Conservation (phyloP, 2,888 invertebrate species). For the Drosophila colorata region DNA sequence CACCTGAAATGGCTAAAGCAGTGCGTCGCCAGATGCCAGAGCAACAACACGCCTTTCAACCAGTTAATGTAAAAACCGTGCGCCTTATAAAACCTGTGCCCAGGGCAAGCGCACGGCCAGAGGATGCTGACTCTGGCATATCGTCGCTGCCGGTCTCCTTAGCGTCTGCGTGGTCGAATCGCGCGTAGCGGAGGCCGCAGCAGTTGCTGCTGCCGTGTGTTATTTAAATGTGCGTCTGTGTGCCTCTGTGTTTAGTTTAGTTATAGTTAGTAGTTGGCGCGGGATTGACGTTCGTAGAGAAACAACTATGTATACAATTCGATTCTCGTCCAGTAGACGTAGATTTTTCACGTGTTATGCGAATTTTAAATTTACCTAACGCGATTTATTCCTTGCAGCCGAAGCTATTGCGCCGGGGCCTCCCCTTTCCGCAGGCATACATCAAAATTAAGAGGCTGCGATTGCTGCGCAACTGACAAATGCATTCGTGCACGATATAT, state of each 20-base stretch:
- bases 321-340: conserved; percentile 25
- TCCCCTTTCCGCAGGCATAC: conserved; percentile 43
- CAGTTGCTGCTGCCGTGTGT: conserved; percentile 14
- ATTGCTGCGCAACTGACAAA: conserved; percentile 29
- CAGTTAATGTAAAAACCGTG: conserved; percentile 48
- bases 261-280: not conserved
- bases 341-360: conserved; percentile 2
- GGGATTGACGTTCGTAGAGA: conserved; percentile 4
- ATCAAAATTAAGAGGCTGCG: conserved; percentile 59
- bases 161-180: conserved; percentile 8
- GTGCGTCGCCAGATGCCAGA: conserved; percentile 7
- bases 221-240: conserved; percentile 22
- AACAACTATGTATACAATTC: not conserved
- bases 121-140: conserved; percentile 65
- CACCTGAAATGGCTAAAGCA: not conserved
- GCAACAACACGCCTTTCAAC: not conserved
- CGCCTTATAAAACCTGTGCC: conserved; percentile 61
- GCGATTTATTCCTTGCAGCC: conserved; percentile 43
- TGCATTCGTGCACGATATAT: conserved; percentile 5
- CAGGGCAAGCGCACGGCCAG: conserved; percentile 39
- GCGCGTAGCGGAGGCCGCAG: conserved; percentile 15
- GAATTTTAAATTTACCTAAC: conserved; percentile 22
- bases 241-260: conserved; percentile 29
- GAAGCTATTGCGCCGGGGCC: conserved; percentile 4
- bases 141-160: conserved; percentile 62